A percentile compares a stretch with the other conserved stretches of the same genome.
These are phyloP conservation scores for Sinocyclocheilus maitianheensis DNA, from an alignment of 2,113 vertebrate species.

Conservation along the genomic window DNA sequence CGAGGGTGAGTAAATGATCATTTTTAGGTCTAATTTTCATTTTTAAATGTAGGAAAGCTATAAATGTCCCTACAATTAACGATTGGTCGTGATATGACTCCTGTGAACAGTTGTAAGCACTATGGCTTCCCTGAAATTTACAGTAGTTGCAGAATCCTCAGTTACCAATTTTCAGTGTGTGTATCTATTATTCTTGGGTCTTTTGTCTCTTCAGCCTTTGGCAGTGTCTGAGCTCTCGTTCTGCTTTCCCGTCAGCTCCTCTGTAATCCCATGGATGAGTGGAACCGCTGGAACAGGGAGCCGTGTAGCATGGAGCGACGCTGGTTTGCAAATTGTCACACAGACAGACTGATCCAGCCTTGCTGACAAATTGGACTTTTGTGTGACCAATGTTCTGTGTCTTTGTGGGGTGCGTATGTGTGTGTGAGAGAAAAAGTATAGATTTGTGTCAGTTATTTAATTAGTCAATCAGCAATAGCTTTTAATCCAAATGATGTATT, in stretches of 20 bases:
- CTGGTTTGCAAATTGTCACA: conserved; percentile 40
- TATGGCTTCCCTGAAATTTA: not conserved
- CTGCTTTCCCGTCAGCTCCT: conserved; percentile 35
- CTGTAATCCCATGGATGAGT: conserved; percentile 58
- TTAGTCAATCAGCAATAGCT: not conserved
- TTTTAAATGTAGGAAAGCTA: not conserved
- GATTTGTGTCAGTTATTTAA: conserved; percentile 15
- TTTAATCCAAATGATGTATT: not conserved
- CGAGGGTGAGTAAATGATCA: not conserved
- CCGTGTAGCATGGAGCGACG: conserved; percentile 36
- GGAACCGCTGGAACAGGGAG: conserved; percentile 54
- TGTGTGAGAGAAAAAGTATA: not conserved
- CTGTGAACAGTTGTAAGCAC: not conserved
- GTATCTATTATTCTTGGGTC: not conserved
- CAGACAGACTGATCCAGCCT: conserved; percentile 59
- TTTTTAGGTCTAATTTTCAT: not conserved
- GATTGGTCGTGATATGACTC: not conserved
- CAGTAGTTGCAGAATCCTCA: not conserved
- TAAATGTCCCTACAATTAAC: not conserved
- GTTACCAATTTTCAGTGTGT: not conserved
- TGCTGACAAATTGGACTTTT: conserved; percentile 56
- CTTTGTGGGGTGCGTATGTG: not conserved
- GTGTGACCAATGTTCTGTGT: conserved; percentile 38
- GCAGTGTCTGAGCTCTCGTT: conserved; percentile 33
- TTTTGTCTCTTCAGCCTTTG: conserved; percentile 7